phyloP scores from a whole-genome alignment of 2,888 invertebrate species.

The Coelopa pilipes region DNA sequence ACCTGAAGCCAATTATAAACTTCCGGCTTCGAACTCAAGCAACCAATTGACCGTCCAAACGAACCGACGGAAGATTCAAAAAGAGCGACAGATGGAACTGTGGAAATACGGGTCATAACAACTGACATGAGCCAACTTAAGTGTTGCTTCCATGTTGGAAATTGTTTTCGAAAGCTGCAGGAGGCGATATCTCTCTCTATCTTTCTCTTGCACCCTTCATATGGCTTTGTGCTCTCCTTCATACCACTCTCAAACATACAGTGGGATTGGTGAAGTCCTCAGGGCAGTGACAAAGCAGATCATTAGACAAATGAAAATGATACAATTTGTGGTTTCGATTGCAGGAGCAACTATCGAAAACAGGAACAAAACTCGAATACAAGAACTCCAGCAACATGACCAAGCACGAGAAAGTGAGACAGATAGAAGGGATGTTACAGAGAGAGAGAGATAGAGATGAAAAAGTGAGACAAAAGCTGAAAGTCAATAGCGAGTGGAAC shows the following conservation, averaged over 20 bases:
- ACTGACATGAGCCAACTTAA: slow-evolving; percentile 13
- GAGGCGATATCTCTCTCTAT: too few relatives aligned
- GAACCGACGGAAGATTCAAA: too few relatives aligned
- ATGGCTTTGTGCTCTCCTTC: too few relatives aligned
- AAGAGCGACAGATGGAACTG: too few relatives aligned
- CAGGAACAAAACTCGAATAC: not conserved
- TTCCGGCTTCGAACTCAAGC: too few relatives aligned
- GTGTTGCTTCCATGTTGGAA: slow-evolving; percentile 6
- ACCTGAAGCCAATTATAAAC: too few relatives aligned
- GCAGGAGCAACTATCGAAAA: not conserved
- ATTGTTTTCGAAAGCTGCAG: not conserved
- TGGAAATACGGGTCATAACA: too few relatives aligned
- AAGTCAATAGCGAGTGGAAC: not conserved
- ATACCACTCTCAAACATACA: too few relatives aligned
- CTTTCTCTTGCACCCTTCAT: too few relatives aligned
- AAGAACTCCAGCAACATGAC: not conserved
- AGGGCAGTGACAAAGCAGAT: slow-evolving; percentile 3
- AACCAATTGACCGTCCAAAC: too few relatives aligned
- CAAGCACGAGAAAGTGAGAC: not conserved
- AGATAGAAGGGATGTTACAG: not conserved
- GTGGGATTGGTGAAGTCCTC: not conserved
- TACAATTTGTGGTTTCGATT: slow-evolving; percentile 8
- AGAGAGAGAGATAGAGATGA: not conserved
- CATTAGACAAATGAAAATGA: slow-evolving; percentile 17
- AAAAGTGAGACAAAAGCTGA: not conserved